These are phyloP conservation scores for Aethina tumida DNA, from an alignment of 1,140 invertebrate genomes.

Conservation along the genomic window DNA sequence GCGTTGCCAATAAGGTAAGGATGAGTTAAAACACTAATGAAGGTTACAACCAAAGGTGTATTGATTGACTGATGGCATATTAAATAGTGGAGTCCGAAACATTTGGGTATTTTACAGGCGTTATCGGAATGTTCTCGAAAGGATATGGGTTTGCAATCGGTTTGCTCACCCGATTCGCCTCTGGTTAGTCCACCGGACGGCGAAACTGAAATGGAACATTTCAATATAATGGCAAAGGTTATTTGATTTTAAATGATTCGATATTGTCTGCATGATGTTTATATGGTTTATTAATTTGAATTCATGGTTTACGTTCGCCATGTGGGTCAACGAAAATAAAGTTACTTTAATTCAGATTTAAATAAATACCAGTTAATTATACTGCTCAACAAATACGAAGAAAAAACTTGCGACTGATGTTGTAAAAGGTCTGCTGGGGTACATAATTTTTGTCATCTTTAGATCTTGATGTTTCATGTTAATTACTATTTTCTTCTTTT, in stretches of 20 bases:
- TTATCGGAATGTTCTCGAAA: slow-evolving; percentile 48
- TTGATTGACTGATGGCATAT: neutral
- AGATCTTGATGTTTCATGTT: no score
- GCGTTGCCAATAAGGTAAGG: slow-evolving; percentile 33
- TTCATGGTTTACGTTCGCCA: no score
- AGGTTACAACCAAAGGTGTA: slow-evolving; percentile 2
- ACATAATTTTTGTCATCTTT: no score
- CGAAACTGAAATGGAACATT: slow-evolving; percentile 28
- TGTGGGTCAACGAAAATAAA: no score
- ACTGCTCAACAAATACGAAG: no score
- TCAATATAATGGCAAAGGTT: slow-evolving; percentile 28
- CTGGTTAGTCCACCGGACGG: slow-evolving; percentile 30
- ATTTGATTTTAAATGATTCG: slow-evolving; percentile 19
- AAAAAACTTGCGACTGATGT: no score
- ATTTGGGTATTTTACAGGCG: slow-evolving; percentile 22
- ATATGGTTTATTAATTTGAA: no score
- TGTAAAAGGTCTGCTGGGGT: no score
- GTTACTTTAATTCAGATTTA: no score
- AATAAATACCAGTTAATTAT: no score
- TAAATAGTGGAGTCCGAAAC: neutral
- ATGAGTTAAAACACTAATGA: slow-evolving; percentile 3
- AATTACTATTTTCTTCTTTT: no score
- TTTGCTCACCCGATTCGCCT: slow-evolving; percentile 36
- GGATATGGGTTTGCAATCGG: slow-evolving; percentile 34
- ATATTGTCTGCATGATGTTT: no score